These are phyloP conservation scores for Argopecten irradians DNA, from an alignment of 1,140 invertebrate genomes.

Conservation along the genomic window DNA sequence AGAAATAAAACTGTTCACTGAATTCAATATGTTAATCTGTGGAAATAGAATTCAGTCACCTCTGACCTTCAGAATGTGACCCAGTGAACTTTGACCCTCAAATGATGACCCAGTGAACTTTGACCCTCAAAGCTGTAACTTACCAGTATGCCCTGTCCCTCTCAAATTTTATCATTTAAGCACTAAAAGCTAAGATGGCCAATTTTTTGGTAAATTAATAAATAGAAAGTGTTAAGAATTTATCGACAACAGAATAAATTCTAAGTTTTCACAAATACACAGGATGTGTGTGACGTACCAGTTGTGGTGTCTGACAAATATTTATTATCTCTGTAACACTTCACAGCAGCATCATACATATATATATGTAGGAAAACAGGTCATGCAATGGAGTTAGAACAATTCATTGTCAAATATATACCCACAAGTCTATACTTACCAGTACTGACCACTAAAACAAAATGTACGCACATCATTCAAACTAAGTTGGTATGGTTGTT, in stretches of 20 bases:
- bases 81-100: too few species aligned
- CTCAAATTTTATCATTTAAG: background rate
- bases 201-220: background rate
- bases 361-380: background rate
- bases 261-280: constrained; percentile 6
- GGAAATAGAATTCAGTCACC: too few species aligned
- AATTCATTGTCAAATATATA: background rate
- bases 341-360: background rate
- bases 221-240: background rate
- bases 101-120: background rate
- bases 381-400: background rate
- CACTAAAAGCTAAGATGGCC: too few species aligned
- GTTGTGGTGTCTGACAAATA: background rate
- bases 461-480: background rate
- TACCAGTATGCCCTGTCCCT: background rate
- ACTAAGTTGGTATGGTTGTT: background rate
- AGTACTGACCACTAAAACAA: constrained; percentile 21
- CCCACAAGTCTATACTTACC: background rate
- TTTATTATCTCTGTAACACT: background rate
- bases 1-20: too few species aligned
- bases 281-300: constrained; percentile 14
- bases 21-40: too few species aligned
- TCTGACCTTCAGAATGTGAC: too few species aligned
- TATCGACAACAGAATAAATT: background rate
- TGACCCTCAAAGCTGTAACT: background rate